Percentiles rank a stretch among this genome's conserved stretches.
phyloP scores from a whole-genome alignment of 2,113 vertebrate species.

The Trichechus manatus region DNA sequence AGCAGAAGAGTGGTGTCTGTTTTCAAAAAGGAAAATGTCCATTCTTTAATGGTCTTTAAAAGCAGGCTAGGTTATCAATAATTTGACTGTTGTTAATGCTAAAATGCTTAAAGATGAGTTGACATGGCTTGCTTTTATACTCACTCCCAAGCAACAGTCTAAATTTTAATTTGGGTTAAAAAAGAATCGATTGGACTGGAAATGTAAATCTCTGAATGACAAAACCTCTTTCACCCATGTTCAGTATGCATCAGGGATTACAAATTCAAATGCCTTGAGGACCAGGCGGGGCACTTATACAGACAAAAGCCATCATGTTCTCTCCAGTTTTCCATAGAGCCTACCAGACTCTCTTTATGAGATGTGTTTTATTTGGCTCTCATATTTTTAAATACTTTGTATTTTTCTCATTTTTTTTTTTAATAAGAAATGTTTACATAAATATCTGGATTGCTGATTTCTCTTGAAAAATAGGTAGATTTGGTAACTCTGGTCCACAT shows the following conservation, averaged over 20 bases:
- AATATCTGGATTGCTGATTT: not conserved
- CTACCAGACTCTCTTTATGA: no score
- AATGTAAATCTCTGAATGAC: not conserved
- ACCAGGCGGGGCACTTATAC: not conserved
- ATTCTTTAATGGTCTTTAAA: not conserved
- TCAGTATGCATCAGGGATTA: not conserved
- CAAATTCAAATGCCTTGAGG: not conserved
- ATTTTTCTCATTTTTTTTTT: not conserved
- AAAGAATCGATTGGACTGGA: not conserved
- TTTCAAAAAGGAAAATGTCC: not conserved
- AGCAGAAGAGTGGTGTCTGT: not conserved
- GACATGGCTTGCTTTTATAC: not conserved
- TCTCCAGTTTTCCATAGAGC: no score
- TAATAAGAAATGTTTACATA: not conserved
- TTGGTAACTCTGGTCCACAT: not conserved
- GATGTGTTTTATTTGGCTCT: no score
- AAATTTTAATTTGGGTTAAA: not conserved
- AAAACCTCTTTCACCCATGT: not conserved
- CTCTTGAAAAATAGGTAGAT: not conserved
- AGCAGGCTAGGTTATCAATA: not conserved
- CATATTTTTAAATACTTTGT: not conserved
- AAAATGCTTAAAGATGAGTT: not conserved
- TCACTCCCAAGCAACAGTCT: not conserved
- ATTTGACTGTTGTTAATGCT: not conserved
- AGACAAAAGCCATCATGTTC: not conserved